Base-by-base conservation (phyloP, 2,888 invertebrate genomes). In the Andricus quercusramuli region DNA sequence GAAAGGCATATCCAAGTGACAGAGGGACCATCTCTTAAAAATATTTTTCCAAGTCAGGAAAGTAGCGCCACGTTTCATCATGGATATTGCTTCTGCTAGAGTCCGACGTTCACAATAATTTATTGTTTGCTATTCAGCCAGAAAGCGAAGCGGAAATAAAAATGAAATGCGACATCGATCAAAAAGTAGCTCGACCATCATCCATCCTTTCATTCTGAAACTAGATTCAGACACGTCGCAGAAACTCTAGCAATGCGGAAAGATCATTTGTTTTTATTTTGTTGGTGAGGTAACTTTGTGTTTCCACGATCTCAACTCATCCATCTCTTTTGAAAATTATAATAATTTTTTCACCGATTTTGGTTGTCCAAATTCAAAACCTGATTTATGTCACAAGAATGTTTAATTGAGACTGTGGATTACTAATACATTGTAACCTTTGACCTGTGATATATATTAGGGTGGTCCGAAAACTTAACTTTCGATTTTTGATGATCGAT, bases 151-250 rank as follows among this genome's bases (percentile, higher is more conserved):
- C 74, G 15, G 13, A 22, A n/a, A 74, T 74, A 56, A 74, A 56
- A 74, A 74, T 74, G 74, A 74, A 74, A 74, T 37, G 51, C 32
- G 74, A 74, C 74, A 74, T 74, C 74, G 74, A 74, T 74, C 74
- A 74, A 74, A 74, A 74, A 59, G 32, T 56, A 74, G n/a, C 74
- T 74, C 74, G 37, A 74, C 74, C 32, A 56, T 37, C 41, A 67
- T 67, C 41, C 41, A 67, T 74, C 56, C 74, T 37, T 56, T 74
- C 74, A 59, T 22, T 59, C 56, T n/a, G n/a, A n/a, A 74, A 74
- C 22, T 74, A n/a, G n/a, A 74, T 74, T 74, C 56, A 74, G 56
- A 32, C 32, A 32, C 32, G 74, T 56, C 56, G 59, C n/a, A 74
- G 56, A 22, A 74, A 74, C 51, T 56, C 56, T 22, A 74, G 51